Percentiles rank a stretch among this genome's conserved stretches.
These are phyloP conservation scores for Kradibia gibbosae DNA, from an alignment of 1,140 invertebrate species.

Conservation along the genomic window DNA sequence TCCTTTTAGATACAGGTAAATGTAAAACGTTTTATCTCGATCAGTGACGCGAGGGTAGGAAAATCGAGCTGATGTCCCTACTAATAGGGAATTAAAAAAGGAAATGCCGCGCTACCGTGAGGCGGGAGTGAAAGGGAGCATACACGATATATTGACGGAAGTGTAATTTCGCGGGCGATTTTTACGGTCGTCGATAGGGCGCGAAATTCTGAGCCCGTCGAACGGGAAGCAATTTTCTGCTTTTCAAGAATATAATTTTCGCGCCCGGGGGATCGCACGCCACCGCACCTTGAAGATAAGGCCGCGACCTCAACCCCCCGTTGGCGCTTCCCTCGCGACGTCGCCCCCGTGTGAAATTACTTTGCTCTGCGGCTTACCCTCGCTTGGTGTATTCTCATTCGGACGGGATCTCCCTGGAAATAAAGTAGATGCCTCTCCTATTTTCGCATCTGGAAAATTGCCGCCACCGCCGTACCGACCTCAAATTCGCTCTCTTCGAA, in stretches of 20 bases:
- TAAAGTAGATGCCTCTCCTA: slow-evolving; percentile 72
- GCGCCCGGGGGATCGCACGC: slow-evolving; percentile 54
- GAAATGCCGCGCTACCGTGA: not conserved
- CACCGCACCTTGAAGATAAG: slow-evolving; percentile 66
- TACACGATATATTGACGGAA: slow-evolving; percentile 40
- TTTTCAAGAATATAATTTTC: slow-evolving; percentile 72
- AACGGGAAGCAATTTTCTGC: slow-evolving; percentile 68
- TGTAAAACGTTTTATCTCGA: not conserved
- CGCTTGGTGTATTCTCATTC: slow-evolving; percentile 70
- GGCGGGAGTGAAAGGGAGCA: not conserved
- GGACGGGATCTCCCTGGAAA: slow-evolving; percentile 67
- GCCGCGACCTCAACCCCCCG: slow-evolving; percentile 54
- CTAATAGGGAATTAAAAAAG: slow-evolving; percentile 34
- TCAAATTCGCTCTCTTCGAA: slow-evolving; percentile 30
- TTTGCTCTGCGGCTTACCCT: slow-evolving; percentile 71
- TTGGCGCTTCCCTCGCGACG: slow-evolving; percentile 29
- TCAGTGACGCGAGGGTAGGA: not conserved
- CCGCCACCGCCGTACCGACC: slow-evolving; percentile 43
- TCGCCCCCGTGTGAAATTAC: slow-evolving; percentile 71
- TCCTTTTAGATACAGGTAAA: not conserved
- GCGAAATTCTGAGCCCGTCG: slow-evolving; percentile 49
- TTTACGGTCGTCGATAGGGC: slow-evolving; percentile 40
- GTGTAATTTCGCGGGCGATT: slow-evolving; percentile 58
- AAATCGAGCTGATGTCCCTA: not conserved
- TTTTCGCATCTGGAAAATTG: slow-evolving; percentile 72